Conservation (phyloP, 2,797 vertebrate species). For the Craterocephalus amniculus region DNA sequence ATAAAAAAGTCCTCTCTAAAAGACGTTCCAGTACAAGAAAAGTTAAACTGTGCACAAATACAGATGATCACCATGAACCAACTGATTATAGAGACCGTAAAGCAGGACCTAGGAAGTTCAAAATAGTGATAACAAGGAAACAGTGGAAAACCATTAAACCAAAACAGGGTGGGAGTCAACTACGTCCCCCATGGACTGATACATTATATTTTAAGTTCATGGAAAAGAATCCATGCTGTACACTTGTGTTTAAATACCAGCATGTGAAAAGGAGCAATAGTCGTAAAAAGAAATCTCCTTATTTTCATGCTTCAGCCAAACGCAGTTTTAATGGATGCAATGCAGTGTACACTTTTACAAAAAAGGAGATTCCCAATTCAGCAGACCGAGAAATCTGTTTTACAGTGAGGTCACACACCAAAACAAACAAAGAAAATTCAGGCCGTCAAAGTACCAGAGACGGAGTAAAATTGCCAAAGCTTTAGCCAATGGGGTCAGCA, state of each 20-base stretch:
- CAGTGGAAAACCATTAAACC: background rate
- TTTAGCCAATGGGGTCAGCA: background rate
- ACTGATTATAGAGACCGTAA: too few species aligned
- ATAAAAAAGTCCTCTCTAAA: too few species aligned
- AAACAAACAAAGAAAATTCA: background rate
- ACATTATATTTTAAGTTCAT: background rate
- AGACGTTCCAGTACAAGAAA: too few species aligned
- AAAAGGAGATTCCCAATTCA: constrained; percentile 8
- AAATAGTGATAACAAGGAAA: background rate
- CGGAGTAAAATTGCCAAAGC: constrained; percentile 5
- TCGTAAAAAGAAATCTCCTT: background rate
- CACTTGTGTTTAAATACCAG: constrained; percentile 1
- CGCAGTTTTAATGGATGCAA: background rate
- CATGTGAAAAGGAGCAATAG: background rate
- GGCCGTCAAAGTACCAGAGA: constrained; percentile 1
- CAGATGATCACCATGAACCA: too few species aligned
- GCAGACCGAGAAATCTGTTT: background rate
- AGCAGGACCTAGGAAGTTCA: background rate
- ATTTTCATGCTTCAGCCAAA: background rate
- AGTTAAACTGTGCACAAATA: too few species aligned
- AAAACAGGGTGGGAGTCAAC: background rate
- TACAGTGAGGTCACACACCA: background rate
- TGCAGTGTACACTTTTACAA: background rate
- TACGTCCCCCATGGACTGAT: background rate
- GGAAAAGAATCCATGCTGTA: background rate